These are phyloP conservation scores for Leptinotarsa texana DNA, from an alignment of 1,140 invertebrate genomes.

Conservation along the genomic window DNA sequence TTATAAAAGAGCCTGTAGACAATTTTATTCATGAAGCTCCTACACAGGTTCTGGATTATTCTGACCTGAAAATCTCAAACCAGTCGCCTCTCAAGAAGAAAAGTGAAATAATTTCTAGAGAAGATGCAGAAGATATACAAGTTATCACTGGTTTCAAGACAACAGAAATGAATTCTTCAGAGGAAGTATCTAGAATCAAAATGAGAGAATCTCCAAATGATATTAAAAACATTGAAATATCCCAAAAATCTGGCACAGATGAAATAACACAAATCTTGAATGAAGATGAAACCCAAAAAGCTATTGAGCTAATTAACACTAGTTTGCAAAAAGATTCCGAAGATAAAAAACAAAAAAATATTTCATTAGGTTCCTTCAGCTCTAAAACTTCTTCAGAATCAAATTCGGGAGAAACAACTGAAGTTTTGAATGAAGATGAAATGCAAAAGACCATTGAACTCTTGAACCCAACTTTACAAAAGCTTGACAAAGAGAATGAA, in stretches of 20 bases:
- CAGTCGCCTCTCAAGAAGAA: background rate
- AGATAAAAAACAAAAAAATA: too few species aligned
- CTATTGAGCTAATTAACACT: background rate
- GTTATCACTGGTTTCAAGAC: background rate
- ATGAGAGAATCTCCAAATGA: background rate
- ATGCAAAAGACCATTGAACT: background rate
- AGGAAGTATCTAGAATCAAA: background rate
- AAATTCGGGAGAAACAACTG: background rate
- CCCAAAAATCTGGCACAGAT: background rate
- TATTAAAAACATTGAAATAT: background rate
- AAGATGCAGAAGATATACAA: background rate
- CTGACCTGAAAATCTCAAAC: background rate
- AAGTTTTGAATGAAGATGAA: background rate
- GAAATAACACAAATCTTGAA: slow-evolving; percentile 16
- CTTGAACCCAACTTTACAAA: background rate
- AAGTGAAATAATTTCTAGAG: background rate
- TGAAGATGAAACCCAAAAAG: background rate
- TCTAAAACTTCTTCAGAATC: too few species aligned
- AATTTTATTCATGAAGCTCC: slow-evolving; percentile 16
- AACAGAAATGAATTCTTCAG: background rate
- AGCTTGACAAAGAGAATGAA: background rate
- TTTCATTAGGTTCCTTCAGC: too few species aligned
- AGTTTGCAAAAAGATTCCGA: too few species aligned
- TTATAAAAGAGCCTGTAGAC: background rate
- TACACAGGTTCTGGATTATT: slow-evolving; percentile 30